A percentile compares a stretch with the other conserved stretches of the same genome.
phyloP scores from a whole-genome alignment of 2,888 invertebrate species.

The Pheosia tremula region DNA sequence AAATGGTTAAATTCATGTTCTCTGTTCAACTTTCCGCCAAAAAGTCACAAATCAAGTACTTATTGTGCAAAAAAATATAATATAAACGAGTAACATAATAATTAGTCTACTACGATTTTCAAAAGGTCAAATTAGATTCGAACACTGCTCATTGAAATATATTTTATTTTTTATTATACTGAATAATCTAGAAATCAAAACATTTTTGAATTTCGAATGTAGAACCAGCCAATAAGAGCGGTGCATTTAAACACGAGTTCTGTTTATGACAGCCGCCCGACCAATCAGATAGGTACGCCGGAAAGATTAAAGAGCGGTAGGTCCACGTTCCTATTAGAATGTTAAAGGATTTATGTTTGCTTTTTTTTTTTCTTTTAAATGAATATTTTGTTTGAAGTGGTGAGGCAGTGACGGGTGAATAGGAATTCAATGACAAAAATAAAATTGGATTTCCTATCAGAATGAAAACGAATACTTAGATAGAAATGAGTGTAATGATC shows the following conservation, averaged over 20 bases:
- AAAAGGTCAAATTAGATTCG: slow-evolving; percentile 34
- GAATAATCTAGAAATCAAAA: slow-evolving; percentile 36
- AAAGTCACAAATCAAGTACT: no score
- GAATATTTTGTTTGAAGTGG: slow-evolving; percentile 37
- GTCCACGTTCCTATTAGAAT: slow-evolving; percentile 66
- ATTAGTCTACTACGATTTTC: not conserved
- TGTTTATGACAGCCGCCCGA: slow-evolving; percentile 76
- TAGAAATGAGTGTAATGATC: not conserved
- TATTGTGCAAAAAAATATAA: no score
- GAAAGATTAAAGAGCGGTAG: slow-evolving; percentile 66
- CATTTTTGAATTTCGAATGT: slow-evolving; percentile 60
- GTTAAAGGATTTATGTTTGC: slow-evolving; percentile 57
- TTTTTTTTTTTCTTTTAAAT: slow-evolving; percentile 26
- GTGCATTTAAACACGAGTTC: slow-evolving; percentile 74
- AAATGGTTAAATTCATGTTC: no score
- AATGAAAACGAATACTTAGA: not conserved
- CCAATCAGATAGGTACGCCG: slow-evolving; percentile 74
- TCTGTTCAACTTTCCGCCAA: no score
- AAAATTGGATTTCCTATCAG: slow-evolving; percentile 7
- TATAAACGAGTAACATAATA: not conserved
- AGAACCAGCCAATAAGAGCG: slow-evolving; percentile 63
- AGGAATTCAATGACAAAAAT: slow-evolving; percentile 9
- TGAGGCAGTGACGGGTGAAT: slow-evolving; percentile 14
- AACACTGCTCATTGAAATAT: not conserved
- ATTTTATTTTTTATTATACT: not conserved